Conservation (phyloP, 1,140 invertebrate species). For the Drosophila tristis region DNA sequence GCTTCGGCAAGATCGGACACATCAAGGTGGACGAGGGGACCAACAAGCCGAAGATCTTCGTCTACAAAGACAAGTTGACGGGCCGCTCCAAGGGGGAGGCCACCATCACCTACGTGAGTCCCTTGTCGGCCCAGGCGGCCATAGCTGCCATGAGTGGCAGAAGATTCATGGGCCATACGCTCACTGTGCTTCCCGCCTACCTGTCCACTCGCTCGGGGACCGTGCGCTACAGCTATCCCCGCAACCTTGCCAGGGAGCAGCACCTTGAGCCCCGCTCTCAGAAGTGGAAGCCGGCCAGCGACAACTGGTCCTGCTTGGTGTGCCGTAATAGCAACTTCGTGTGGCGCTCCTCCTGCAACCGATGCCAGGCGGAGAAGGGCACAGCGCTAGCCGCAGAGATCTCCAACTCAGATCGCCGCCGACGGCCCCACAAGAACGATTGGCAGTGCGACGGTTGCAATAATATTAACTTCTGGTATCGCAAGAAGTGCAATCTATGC, state of each 20-base stretch:
- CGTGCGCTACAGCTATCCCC: conserved; percentile 56
- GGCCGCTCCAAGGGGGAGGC: conserved; percentile 65
- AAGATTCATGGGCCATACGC: conserved; percentile 48
- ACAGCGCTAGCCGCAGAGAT: not conserved
- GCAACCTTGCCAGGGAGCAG: conserved; percentile 11
- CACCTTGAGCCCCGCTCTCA: conserved; percentile 42
- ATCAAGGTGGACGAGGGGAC: conserved; percentile 48
- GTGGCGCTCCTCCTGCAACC: conserved; percentile 64
- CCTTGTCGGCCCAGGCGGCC: conserved; percentile 55
- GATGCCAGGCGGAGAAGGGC: conserved; percentile 44
- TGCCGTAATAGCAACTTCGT: conserved; percentile 71
- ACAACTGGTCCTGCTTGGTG: conserved; percentile 60
- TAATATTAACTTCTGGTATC: conserved; percentile 68
- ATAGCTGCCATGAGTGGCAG: conserved; percentile 45
- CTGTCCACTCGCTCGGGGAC: conserved; percentile 46
- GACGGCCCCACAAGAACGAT: conserved; percentile 37
- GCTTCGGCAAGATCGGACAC: conserved; percentile 53
- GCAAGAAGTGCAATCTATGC: conserved; percentile 65
- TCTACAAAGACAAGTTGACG: conserved; percentile 70
- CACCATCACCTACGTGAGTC: conserved; percentile 59
- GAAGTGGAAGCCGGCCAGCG: conserved; percentile 66
- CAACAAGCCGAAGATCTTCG: conserved; percentile 64
- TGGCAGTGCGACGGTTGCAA: conserved; percentile 58
- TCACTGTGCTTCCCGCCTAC: conserved; percentile 65
- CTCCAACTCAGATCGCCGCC: not conserved